These are phyloP conservation scores for Lymantria dispar DNA, from an alignment of 2,888 invertebrate species.

Conservation along the genomic window DNA sequence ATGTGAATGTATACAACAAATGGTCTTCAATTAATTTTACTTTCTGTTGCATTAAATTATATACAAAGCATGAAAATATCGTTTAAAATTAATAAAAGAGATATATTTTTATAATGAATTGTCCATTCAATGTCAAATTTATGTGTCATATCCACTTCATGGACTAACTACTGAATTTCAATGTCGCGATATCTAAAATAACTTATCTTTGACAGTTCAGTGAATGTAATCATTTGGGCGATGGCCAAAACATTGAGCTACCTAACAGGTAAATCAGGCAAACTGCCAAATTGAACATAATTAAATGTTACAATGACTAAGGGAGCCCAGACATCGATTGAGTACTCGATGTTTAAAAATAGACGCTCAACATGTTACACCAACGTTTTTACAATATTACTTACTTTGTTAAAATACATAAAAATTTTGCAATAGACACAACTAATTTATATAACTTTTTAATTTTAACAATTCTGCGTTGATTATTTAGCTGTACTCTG, in stretches of 20 bases:
- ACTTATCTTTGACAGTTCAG: slow-evolving; percentile 80
- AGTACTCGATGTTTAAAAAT: slow-evolving; percentile 44
- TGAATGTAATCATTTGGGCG: slow-evolving; percentile 75
- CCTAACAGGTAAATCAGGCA: slow-evolving; percentile 78
- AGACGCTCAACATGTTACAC: slow-evolving; percentile 36
- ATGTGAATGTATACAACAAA: too few species aligned
- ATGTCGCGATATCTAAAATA: slow-evolving; percentile 78
- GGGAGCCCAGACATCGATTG: slow-evolving; percentile 62
- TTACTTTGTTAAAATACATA: too few species aligned
- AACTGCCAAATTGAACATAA: slow-evolving; percentile 75
- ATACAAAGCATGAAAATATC: slow-evolving; percentile 8
- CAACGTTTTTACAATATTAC: background rate
- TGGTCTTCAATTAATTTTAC: background rate
- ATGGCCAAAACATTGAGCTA: slow-evolving; percentile 61
- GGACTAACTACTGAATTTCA: slow-evolving; percentile 57
- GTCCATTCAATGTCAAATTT: slow-evolving; percentile 46
- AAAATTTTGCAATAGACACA: too few species aligned
- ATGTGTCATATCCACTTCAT: slow-evolving; percentile 6
- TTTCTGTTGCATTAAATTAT: background rate
- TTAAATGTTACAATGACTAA: slow-evolving; percentile 77
- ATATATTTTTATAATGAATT: slow-evolving; percentile 35
- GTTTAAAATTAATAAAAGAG: slow-evolving; percentile 10
- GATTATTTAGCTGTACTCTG: too few species aligned
- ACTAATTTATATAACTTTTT: too few species aligned
- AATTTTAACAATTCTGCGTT: too few species aligned